A percentile compares a stretch with the other conserved stretches of the same genome.
Evolutionary conservation across 2,113 vertebrate species (phyloP).

Genomic region (Pagrus major): DNA sequence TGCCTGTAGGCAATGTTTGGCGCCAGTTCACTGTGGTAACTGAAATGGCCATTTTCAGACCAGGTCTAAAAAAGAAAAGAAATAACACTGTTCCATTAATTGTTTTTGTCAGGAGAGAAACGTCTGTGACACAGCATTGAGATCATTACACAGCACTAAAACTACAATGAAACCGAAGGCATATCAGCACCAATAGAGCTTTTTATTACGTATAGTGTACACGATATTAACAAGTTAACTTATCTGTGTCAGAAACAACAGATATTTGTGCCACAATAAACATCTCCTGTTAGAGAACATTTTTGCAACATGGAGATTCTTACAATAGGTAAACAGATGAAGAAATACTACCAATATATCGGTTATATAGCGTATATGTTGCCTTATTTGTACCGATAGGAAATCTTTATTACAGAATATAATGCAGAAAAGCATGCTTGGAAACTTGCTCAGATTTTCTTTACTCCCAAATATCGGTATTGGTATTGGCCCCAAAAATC

Average conservation of each 20-base stretch:
- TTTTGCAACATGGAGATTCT: not conserved
- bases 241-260: not conserved
- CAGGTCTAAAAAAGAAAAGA: constrained; percentile 2
- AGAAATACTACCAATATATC: too few species aligned
- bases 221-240: not conserved
- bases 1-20: not conserved
- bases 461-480: too few species aligned
- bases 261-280: not conserved
- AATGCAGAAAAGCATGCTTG: too few species aligned
- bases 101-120: not conserved
- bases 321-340: not conserved
- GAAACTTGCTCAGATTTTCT: too few species aligned
- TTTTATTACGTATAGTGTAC: not conserved
- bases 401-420: too few species aligned
- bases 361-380: too few species aligned
- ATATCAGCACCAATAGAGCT: not conserved
- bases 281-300: not conserved
- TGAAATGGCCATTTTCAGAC: not conserved
- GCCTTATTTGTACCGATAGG: too few species aligned
- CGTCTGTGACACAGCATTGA: not conserved
- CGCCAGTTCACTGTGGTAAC: not conserved
- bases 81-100: not conserved
- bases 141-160: not conserved
- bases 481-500: too few species aligned
- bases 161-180: not conserved